Base-by-base conservation (phyloP, 2,888 invertebrate species). In the Xylophagus ater region DNA sequence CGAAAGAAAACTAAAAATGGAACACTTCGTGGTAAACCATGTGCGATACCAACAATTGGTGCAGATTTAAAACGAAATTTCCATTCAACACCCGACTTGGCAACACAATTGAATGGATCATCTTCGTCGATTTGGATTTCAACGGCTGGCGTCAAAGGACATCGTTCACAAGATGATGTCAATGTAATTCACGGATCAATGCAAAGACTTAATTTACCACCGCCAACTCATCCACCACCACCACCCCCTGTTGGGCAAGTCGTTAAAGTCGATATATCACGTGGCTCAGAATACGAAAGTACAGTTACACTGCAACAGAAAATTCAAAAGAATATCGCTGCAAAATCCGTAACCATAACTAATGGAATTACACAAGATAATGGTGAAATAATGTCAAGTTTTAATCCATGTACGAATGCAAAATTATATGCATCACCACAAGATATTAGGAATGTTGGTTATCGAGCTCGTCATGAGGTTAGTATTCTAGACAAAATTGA, bases 351-450 rank as follows among this genome's bases (percentile, higher is more conserved):
- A 32, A 24, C 13, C 10, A 23, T 28, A n/a, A 28, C 32, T 14
- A 33, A 37, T 19, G 44, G 43, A 15, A 42, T 46, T 41, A 40
- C 45, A 34, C 51, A 58, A 32, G 57, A 56, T 2, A 55, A 58
- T 44, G 58, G 59, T 36, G 60, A 69, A 38, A 75, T 84, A 36
- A 80, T 81, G 64, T 90, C 89, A 37, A 87, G 89, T 55, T 93
- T 93, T 70, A 81, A 88, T 52, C 93, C 93, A 7, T 77, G 82
- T 42, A 80, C 82, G 47, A 81, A 74, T 63, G 85, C 86, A 36
- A 84, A 85, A 60, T 70, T 93, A 44, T 90, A 89, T 65, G 90
- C 90, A 20, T 84, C 87, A 39, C 92, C 92, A 12, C 80, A 83
- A 54, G 87, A 86, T 60, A 74, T 85, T 55, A 83, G 78, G 57